These are phyloP conservation scores for Sciurus vulgaris DNA, from an alignment of 2,797 vertebrate species.

Conservation along the genomic window DNA sequence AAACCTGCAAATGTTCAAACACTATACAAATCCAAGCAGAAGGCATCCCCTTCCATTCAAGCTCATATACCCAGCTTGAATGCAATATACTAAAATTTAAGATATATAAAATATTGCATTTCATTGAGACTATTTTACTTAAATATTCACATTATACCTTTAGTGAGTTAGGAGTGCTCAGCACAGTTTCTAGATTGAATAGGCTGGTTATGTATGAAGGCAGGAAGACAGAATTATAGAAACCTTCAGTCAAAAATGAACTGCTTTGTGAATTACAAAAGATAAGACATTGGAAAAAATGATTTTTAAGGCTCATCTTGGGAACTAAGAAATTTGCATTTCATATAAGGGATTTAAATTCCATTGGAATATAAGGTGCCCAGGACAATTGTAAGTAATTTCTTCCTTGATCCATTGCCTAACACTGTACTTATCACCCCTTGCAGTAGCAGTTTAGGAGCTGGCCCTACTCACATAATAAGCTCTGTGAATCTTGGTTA, in stretches of 20 bases:
- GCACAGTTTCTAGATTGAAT: neutral
- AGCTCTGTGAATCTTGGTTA: neutral
- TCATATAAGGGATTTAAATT: conserved; percentile 45
- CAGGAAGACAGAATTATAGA: conserved; percentile 25
- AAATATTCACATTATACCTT: conserved; percentile 44
- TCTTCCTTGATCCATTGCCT: neutral
- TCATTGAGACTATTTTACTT: neutral
- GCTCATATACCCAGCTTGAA: neutral
- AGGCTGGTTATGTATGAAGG: neutral
- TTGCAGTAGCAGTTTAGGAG: neutral
- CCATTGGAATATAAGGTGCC: neutral
- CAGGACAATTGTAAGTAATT: neutral
- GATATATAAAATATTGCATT: neutral
- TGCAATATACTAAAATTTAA: neutral
- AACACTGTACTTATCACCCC: neutral
- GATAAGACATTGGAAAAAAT: conserved; percentile 10
- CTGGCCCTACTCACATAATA: neutral
- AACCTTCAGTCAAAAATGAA: neutral
- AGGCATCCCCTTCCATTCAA: neutral
- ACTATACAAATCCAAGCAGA: neutral
- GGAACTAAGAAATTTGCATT: conserved; percentile 36
- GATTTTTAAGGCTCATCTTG: conserved; percentile 12
- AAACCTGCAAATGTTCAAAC: neutral
- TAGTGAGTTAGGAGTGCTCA: conserved; percentile 5
- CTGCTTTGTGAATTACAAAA: conserved; percentile 43